These are phyloP conservation scores for Theristicus caerulescens DNA, from an alignment of 2,113 vertebrate species.

Conservation along the genomic window DNA sequence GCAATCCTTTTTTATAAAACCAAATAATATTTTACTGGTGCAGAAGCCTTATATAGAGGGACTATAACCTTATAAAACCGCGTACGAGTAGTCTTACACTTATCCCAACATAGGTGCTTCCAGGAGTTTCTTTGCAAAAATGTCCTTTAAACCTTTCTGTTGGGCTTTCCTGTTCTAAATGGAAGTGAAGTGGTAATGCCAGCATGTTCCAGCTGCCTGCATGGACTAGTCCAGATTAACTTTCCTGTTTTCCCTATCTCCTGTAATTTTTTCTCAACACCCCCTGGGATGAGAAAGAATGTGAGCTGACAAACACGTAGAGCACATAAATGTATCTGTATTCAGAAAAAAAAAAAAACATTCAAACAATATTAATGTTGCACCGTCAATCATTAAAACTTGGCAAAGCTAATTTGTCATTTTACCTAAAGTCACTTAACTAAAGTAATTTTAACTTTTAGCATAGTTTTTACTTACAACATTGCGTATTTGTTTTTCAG, in stretches of 20 bases:
- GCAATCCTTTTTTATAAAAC: not conserved
- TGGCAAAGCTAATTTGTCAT: not conserved
- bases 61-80: not conserved
- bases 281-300: not conserved
- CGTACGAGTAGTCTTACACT: fast-evolving
- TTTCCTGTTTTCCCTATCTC: not conserved
- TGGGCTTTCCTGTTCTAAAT: not conserved
- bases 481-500: not conserved
- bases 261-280: not conserved
- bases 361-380: not conserved
- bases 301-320: not conserved
- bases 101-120: not conserved
- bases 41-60: not conserved
- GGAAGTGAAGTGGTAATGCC: not conserved
- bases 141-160: not conserved
- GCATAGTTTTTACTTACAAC: not conserved
- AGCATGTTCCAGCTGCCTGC: not conserved
- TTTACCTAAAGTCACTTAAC: not conserved
- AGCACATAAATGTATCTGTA: not conserved
- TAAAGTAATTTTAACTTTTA: not conserved
- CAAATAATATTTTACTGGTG: not conserved
- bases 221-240: not conserved
- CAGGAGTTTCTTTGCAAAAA: not conserved
- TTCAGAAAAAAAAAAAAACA: not conserved
- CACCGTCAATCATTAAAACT: not conserved